Percentiles rank a stretch among this genome's conserved stretches.
These are phyloP conservation scores for Molorchus minor DNA, from an alignment of 2,888 invertebrate genomes.

Conservation along the genomic window DNA sequence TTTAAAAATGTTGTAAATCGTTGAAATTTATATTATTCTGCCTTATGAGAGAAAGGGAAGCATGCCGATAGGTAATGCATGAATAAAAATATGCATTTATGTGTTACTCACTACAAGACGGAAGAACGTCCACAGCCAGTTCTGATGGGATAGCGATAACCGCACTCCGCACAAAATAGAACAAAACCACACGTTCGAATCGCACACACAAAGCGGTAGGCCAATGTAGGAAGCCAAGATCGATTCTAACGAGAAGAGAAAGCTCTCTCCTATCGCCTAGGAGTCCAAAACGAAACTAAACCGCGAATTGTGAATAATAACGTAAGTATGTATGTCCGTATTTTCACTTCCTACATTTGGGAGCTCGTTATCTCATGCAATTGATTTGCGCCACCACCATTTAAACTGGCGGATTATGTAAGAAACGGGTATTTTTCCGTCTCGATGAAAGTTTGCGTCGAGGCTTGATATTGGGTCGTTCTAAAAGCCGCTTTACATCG, in stretches of 20 bases:
- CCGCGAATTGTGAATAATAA: not conserved
- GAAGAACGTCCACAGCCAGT: not conserved
- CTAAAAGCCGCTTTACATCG: no score
- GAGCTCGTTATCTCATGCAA: conserved; percentile 7
- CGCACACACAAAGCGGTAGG: not conserved
- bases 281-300: conserved; percentile 9
- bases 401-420: conserved; percentile 8
- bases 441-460: conserved; percentile 12
- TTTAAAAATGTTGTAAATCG: no score
- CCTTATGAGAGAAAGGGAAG: no score
- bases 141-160: not conserved
- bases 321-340: conserved; percentile 4
- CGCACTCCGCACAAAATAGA: conserved; percentile 5
- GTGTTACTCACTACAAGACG: not conserved
- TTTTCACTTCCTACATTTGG: conserved; percentile 25
- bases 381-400: conserved; percentile 15
- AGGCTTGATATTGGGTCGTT: no score
- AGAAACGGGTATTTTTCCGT: conserved; percentile 7
- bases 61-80: no score
- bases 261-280: not conserved
- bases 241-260: not conserved
- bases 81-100: no score
- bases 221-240: not conserved
- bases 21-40: no score
- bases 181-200: conserved; percentile 4